phyloP scores from a whole-genome alignment of 2,888 invertebrate genomes.

The Metallyticus violacea region DNA sequence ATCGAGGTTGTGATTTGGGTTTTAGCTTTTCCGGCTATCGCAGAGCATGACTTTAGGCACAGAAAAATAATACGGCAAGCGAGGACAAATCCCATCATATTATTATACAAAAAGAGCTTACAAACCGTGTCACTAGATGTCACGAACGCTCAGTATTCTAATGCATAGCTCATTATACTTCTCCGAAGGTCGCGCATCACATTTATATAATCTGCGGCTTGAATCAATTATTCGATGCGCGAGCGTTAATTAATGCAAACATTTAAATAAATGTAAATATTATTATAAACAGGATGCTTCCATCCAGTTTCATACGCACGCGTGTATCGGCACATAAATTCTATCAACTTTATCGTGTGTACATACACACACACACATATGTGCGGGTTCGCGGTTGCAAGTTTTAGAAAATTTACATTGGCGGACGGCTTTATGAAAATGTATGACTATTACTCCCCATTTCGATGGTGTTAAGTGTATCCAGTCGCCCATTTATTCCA shows the following conservation, averaged over 20 bases:
- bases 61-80: not conserved
- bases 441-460: conserved; percentile 14
- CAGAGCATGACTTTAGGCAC: not conserved
- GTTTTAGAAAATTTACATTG: conserved; percentile 3
- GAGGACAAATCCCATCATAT: not conserved
- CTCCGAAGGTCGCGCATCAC: not conserved
- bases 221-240: not conserved
- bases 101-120: not conserved
- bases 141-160: too few species aligned
- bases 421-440: conserved; percentile 6
- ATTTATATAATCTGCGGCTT: not conserved
- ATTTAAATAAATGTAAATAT: not conserved
- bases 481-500: not conserved
- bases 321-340: too few species aligned
- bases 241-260: not conserved
- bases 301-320: not conserved
- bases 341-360: too few species aligned
- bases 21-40: not conserved
- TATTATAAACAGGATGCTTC: not conserved
- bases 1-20: too few species aligned
- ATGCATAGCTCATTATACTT: not conserved
- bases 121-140: not conserved
- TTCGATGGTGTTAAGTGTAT: conserved; percentile 7
- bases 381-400: not conserved
- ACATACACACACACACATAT: not conserved